Evolutionary conservation across 2,888 invertebrate species (phyloP).

Genomic region (Sphaeridia pumilis): DNA sequence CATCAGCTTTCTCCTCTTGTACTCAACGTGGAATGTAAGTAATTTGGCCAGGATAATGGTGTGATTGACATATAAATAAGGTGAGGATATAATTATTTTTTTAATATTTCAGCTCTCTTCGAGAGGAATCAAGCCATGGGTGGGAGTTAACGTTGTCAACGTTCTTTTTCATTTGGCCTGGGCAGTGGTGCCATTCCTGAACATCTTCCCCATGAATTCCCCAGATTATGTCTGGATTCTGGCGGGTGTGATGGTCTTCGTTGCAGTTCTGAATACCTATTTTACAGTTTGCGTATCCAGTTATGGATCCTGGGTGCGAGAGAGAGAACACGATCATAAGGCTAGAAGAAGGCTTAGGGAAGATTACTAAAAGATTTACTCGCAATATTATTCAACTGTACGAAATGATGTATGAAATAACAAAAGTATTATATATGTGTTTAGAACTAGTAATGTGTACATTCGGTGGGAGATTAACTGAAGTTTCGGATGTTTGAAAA

Average conservation of each 20-base stretch:
- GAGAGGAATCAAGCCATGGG: conserved; percentile 30
- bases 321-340: conserved; percentile 27
- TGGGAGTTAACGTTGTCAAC: conserved; percentile 25
- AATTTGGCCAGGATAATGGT: neutral
- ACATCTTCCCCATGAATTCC: conserved; percentile 29
- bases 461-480: too few species aligned
- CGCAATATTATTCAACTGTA: too few species aligned
- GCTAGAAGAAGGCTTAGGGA: conserved; percentile 34
- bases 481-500: too few species aligned
- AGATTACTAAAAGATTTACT: conserved; percentile 20
- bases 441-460: too few species aligned
- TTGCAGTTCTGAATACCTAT: conserved; percentile 29
- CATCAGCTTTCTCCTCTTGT: conserved; percentile 34
- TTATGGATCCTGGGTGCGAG: conserved; percentile 26
- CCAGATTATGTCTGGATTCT: conserved; percentile 31
- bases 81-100: neutral
- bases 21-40: conserved; percentile 35
- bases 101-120: conserved; percentile 23
- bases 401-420: too few species aligned
- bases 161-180: conserved; percentile 23
- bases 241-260: conserved; percentile 24
- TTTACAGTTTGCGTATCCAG: conserved; percentile 30
- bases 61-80: neutral
- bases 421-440: too few species aligned
- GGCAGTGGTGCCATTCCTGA: conserved; percentile 29